Evolutionary conservation across 2,113 vertebrate genomes (phyloP), one percentile per base, ranked within the genome.

Genomic region (Xyliphius kryptos): DNA sequence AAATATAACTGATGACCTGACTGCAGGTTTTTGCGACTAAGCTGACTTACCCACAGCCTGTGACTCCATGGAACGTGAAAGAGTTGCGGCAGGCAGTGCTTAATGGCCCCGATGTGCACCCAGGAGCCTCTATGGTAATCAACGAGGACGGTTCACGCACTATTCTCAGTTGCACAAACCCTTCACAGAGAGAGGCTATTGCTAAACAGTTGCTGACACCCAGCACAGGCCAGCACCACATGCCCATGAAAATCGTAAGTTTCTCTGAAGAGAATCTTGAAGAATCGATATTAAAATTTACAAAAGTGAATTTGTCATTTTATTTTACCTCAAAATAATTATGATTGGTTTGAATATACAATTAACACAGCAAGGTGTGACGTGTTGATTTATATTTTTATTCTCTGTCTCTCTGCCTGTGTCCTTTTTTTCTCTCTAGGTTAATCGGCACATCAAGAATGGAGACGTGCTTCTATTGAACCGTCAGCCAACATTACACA

Each of bases 11-110:
- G n/a, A n/a, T n/a, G n/a, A n/a, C n/a, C n/a, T n/a, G n/a, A n/a
- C 1, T 59, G 9, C 49, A 99, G 95, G 94, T 99, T 0, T 99
- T 99, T 88, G 96, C 96, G 63, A 97, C 93, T 59, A 97, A 93
- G 75, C 82, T 99, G 79, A 99, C 96, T 2, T 99, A 97, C 56
- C 96, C 96, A 3, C 94, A 98, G 78, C 95, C 94, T 0, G 95
- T 99, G 40, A 98, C 96, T 0, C 91, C 95, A 0, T 99, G 94
- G 94, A 99, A 99, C 0, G 94, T 97, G 57, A 94, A 95, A 64
- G 92, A 97, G 73, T 86, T 99, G 26, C 87, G 95, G 4, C 92
- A 96, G 64, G 93, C 94, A 0, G 95, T 99, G 14, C 84, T 98
- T 1, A 97, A 98, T 0, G 96, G 96, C 38, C 96, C 96, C 13